Base-by-base conservation (phyloP, 2,888 invertebrate genomes). In the Drosophila paracracens region DNA sequence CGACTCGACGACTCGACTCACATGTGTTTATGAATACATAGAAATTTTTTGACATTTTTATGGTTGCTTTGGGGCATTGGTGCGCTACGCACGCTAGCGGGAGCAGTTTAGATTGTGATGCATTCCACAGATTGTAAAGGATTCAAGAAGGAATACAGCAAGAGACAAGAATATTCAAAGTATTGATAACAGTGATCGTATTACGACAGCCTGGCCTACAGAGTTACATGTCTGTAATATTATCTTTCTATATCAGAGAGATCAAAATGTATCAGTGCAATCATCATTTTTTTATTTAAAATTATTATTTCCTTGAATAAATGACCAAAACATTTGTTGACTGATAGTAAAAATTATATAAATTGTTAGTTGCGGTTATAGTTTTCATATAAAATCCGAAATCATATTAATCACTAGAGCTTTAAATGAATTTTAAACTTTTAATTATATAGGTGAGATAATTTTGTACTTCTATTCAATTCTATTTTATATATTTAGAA, bases 21-120 rank as follows among this genome's bases (percentile, higher is more conserved):
- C 79, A 88, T 85, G 82, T 83, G 75, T 88, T 81, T 86, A 82
- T 87, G 83, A 86, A 86, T 88, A 83, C 86, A 85, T 83, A 81
- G 80, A 82, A 74, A 82, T 69, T 81, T 70, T 82, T 70, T 76
- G 74, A 83, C 88, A 88, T 87, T 87, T 87, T 87, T 87, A 87
- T 85, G 90, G 90, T 67, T 87, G 88, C 86, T 70, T 70, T 64
- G 86, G 88, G 70, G 61, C 46, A 33, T 53, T 62, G 58, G 48
- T 65, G 61, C 59, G 48, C 67, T 81, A 77, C 73, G 33, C 63
- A 70, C 50, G 50, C 75, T 46, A 56, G 51, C 48, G 63, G 60
- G 48, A 70, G 53, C 75, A 64, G 79, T 76, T 76, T 36, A 72
- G 67, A 76, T 66, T 60, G 62, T 53, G 63, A 43, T 72, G 48